Evolutionary conservation across 2,888 invertebrate species (phyloP).

Genomic region (Melipona beecheii): DNA sequence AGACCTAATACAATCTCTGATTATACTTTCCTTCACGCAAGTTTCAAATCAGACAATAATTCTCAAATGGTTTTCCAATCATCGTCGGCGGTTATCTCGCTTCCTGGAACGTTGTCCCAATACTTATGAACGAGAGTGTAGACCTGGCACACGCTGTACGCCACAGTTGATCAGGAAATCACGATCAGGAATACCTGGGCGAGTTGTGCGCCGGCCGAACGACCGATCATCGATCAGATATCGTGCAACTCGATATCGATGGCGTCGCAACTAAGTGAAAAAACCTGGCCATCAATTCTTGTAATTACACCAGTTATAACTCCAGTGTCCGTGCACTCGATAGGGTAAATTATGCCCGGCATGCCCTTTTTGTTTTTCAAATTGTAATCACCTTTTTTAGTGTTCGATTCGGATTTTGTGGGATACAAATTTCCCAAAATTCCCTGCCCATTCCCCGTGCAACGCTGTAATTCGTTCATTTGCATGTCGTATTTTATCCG

Average conservation of each 20-base stretch:
- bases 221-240: slow-evolving; percentile 32
- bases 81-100: too few species aligned
- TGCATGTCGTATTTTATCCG: background rate
- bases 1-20: too few species aligned
- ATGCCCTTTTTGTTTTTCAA: background rate
- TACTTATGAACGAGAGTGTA: slow-evolving; percentile 11
- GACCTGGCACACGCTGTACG: slow-evolving; percentile 56
- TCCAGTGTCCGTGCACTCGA: background rate
- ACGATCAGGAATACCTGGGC: slow-evolving; percentile 66
- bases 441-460: background rate
- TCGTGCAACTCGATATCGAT: slow-evolving; percentile 15
- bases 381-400: background rate
- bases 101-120: too few species aligned
- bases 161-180: slow-evolving; percentile 70
- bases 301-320: background rate
- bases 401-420: background rate
- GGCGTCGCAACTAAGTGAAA: slow-evolving; percentile 8
- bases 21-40: too few species aligned
- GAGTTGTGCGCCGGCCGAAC: slow-evolving; percentile 40
- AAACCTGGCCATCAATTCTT: background rate
- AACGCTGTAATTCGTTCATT: background rate
- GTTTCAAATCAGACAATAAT: too few species aligned
- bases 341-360: background rate
- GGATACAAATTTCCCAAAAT: background rate
- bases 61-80: too few species aligned